Base-by-base conservation (phyloP, 1,140 invertebrate genomes). In the Drosophila rufa region DNA sequence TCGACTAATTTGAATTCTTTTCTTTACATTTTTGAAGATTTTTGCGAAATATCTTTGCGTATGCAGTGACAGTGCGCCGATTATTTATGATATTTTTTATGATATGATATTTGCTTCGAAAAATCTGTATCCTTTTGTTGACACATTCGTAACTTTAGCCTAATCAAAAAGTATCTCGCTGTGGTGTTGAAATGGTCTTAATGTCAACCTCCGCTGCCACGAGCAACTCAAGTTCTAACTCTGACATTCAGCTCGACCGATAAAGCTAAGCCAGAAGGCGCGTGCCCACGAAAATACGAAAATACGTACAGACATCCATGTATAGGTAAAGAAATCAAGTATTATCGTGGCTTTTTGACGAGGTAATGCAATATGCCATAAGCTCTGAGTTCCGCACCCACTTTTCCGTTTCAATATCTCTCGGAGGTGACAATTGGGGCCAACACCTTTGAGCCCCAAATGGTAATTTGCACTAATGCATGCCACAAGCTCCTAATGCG, bases 391-490 rank as follows among this genome's bases (percentile, higher is more conserved):
- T 78, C 84, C 83, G 74, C 83, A 67, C 83, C 83, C 73, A 89
- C 67, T 80, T 87, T 66, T 75, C 48, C 79, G 61, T 68, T 62
- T 64, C 79, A 81, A 86, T 85, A 75, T 86, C 68, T 78, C 62
- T 87, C 46, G 56, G 70, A 86, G 83, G 83, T 86, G 83, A 86
- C 83, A 86, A 86, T 86, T 86, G 83, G 84, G 84, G 83, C 83
- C 84, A 89, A 87, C 83, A 89, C 75, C 84, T 89, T 80, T 74
- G 66, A 48, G 66, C 61, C 61, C 40, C 48, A 65, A 83, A 84
- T 83, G 78, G 76, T 77, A 89, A 86, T 86, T 80, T 83, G 64
- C 71, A 67, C 67, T 86, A 86, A 86, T 86, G 80, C 58, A 68
- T 36, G 45, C 80, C 76, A 68, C 62, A 76, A 83, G 61, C 58